Evolutionary conservation across 2,113 vertebrate genomes (phyloP).

Genomic region (Varanus komodoensis): DNA sequence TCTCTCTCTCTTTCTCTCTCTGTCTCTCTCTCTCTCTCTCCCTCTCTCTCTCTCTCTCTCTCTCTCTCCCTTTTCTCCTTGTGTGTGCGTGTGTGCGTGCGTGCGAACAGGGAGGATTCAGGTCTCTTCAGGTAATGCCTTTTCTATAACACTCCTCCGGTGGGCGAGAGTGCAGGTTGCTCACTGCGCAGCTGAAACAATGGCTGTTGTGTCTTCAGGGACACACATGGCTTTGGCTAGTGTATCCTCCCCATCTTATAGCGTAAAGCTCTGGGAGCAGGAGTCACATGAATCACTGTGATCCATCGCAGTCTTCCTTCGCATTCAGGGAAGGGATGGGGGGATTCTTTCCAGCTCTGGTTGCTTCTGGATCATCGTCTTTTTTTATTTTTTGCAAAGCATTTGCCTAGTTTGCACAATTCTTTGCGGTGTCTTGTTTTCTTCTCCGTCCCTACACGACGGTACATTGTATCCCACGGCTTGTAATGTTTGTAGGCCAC

Average conservation of each 20-base stretch:
- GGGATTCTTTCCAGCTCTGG: background rate
- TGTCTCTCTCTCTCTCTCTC: conserved; percentile 74
- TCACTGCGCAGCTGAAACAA: background rate
- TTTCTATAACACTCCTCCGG: conserved; percentile 63
- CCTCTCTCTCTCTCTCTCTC: conserved; percentile 71
- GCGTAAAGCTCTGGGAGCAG: background rate
- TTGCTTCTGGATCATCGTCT: background rate
- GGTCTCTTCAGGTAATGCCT: conserved; percentile 94
- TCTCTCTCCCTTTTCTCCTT: conserved; percentile 74
- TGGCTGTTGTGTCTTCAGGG: background rate
- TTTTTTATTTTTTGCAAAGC: no score
- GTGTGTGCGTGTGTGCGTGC: conserved; percentile 68
- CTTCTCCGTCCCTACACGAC: background rate
- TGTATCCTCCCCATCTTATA: no score
- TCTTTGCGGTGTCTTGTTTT: background rate
- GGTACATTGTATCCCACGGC: background rate
- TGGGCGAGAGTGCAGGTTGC: background rate
- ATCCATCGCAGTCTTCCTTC: background rate
- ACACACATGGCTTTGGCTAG: no score
- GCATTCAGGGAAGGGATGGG: no score
- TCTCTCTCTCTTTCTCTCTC: conserved; percentile 74
- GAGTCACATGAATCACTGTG: background rate
- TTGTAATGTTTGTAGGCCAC: background rate
- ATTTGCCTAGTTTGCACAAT: background rate
- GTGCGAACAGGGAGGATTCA: conserved; percentile 97